Conservation (phyloP, 2,113 vertebrate genomes). For the Callipepla squamata region DNA sequence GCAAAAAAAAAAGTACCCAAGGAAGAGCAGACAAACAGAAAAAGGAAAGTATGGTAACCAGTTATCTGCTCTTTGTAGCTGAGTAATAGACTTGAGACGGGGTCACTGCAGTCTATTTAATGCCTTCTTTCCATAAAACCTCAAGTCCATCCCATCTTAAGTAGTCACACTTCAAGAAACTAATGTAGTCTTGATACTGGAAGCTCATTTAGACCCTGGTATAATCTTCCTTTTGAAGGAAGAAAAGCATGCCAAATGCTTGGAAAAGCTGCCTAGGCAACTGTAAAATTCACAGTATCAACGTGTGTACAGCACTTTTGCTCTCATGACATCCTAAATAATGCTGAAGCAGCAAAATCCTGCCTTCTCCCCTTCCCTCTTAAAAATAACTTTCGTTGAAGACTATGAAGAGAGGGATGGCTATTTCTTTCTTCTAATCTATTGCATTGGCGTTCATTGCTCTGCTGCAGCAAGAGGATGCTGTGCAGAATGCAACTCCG, state of each 20-base stretch:
- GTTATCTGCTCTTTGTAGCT: background rate
- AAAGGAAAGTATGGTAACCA: background rate
- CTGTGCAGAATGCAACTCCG: background rate
- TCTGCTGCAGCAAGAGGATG: background rate
- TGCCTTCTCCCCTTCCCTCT: background rate
- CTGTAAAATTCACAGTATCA: background rate
- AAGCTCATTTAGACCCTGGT: background rate
- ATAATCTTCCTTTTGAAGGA: background rate
- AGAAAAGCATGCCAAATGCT: background rate
- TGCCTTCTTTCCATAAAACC: background rate
- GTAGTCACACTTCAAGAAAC: background rate
- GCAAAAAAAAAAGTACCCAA: background rate
- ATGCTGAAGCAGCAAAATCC: background rate
- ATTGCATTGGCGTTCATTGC: background rate
- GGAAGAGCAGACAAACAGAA: background rate
- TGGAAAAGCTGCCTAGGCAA: background rate
- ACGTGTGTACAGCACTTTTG: accelerated
- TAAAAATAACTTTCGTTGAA: background rate
- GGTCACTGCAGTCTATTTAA: background rate
- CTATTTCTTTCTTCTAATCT: background rate
- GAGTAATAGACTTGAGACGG: background rate
- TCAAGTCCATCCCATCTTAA: accelerated
- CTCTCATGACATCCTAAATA: background rate
- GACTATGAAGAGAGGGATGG: background rate
- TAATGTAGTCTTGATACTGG: background rate